Percentiles rank a stretch among this genome's conserved stretches.
These are phyloP conservation scores for Reinhardtius hippoglossoides DNA, from an alignment of 2,113 vertebrate genomes.

Conservation along the genomic window DNA sequence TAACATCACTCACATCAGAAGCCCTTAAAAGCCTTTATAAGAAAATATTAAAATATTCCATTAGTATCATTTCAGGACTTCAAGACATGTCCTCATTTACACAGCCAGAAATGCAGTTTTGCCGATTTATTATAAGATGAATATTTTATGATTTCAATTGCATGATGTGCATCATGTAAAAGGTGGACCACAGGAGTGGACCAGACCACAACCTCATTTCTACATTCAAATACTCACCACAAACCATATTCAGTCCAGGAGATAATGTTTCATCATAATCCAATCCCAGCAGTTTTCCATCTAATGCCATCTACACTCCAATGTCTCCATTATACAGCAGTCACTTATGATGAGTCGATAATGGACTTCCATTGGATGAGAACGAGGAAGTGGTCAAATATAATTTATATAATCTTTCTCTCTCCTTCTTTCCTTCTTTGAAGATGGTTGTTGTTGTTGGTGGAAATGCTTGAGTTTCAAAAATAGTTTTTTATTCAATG, in stretches of 20 bases:
- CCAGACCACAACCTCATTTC: conserved; percentile 23
- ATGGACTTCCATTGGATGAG: conserved; percentile 38
- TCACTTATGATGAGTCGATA: conserved; percentile 43
- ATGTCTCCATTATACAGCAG: conserved; percentile 54
- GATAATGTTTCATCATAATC: conserved; percentile 57
- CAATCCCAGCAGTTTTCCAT: conserved; percentile 47
- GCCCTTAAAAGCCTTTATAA: background rate
- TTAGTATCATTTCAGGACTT: background rate
- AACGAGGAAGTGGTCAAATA: conserved; percentile 29
- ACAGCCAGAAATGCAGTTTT: background rate
- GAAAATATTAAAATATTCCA: background rate
- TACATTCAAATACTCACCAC: conserved; percentile 36
- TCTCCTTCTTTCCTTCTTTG: too few species aligned
- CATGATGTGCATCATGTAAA: background rate
- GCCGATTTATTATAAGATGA: background rate
- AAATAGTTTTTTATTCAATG: too few species aligned
- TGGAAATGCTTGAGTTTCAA: too few species aligned
- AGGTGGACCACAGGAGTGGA: conserved; percentile 22
- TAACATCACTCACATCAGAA: background rate
- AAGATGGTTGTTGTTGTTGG: too few species aligned
- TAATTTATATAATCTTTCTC: background rate
- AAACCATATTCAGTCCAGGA: conserved; percentile 40
- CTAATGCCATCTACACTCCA: conserved; percentile 31
- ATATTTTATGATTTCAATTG: background rate
- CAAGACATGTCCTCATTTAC: background rate